Evolutionary conservation across 2,888 invertebrate genomes (phyloP), one percentile per base, ranked within the genome.

Genomic region (Trilocha varians): DNA sequence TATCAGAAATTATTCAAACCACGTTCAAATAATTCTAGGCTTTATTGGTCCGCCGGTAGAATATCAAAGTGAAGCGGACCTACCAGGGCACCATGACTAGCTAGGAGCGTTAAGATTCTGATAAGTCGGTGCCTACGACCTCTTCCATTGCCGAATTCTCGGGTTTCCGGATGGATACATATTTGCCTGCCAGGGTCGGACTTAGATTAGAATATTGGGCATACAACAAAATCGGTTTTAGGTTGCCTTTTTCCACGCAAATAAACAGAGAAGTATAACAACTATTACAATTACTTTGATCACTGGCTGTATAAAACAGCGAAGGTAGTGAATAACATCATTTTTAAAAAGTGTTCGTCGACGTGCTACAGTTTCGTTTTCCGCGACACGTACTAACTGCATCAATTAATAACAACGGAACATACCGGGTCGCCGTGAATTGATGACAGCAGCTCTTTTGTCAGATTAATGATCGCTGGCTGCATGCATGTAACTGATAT

Each of bases 61-160:
- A 70, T 76, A 76, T 75, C 75, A 76, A 76, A 75, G 72, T 64
- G 55, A 42, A 49, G 43, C 49, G 59, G 50, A 55, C 57, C 57
- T 68, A 72, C 69, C 69, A 73, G 70, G 70, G 65, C 69, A 69
- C 64, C 72, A 73, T 71, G 67, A 72, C 65, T 59, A 62, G 56
- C 63, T 58, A 62, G 64, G 58, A 63, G 62, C 67, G 65, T 64
- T 65, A 56, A 72, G 76, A 75, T 76, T 70, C 60, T 70, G 75
- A 78, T 78, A 77, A 70, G 59, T 62, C 49, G 55, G 65, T 65
- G 68, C 62, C 67, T 75, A 68, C 61, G 70, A 75, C 72, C 75
- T 63, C 62, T 56, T 69, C 71, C 74, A 75, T 75, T 74, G 77
- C 77, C 77, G 72, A 72, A 70, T 60, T 64, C 56, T 52, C 55